Percentiles rank a stretch among this genome's conserved stretches.
phyloP scores from a whole-genome alignment of 2,888 invertebrate species.

The Luperina testacea region DNA sequence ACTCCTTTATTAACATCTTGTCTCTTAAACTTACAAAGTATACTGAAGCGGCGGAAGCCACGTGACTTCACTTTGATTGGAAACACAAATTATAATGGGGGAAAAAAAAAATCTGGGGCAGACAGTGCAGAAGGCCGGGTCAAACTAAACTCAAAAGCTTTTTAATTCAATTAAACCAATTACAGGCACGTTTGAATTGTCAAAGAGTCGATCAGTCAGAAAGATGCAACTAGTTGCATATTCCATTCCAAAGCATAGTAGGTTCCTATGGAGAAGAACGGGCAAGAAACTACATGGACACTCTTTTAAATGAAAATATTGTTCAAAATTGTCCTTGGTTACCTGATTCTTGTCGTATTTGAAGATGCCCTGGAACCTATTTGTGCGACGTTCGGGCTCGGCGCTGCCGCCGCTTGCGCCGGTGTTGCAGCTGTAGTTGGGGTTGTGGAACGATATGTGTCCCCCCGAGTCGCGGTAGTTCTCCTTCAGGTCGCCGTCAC shows the following conservation, averaged over 20 bases:
- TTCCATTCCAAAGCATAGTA: neutral
- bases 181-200: neutral
- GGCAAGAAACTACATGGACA: neutral
- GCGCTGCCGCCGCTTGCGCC: constrained; percentile 80
- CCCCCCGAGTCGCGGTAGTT: constrained; percentile 90
- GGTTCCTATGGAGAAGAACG: neutral
- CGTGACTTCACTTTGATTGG: neutral
- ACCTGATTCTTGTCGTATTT: constrained; percentile 95
- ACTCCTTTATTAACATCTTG: neutral
- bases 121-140: too few species aligned
- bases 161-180: too few species aligned
- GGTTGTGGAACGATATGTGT: constrained; percentile 96
- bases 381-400: constrained; percentile 79
- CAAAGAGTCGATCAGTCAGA: neutral
- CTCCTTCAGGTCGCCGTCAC: constrained; percentile 80
- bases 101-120: too few species aligned
- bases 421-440: constrained; percentile 92
- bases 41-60: neutral
- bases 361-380: constrained; percentile 91
- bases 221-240: neutral
- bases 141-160: too few species aligned
- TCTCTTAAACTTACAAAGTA: neutral
- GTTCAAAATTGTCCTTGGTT: constrained; percentile 27
- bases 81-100: neutral
- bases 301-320: neutral